These are phyloP conservation scores for Lemur catta DNA, from an alignment of 2,797 vertebrate genomes.

Conservation along the genomic window DNA sequence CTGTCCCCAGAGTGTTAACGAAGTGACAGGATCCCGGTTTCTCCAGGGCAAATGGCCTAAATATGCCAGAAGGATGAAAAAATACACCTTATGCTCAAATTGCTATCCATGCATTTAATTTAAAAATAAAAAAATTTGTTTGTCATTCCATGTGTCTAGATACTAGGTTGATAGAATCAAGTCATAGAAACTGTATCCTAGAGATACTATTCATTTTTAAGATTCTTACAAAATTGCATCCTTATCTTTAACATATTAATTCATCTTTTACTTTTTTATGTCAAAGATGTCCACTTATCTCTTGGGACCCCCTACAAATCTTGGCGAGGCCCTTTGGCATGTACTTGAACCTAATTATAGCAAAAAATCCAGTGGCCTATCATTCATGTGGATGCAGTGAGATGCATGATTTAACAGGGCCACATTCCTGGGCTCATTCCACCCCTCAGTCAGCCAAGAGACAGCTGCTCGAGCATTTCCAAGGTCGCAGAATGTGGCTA, in stretches of 20 bases:
- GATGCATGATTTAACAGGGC: conserved; percentile 36
- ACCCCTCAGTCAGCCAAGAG: neutral
- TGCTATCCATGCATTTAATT: neutral
- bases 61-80: neutral
- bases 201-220: neutral
- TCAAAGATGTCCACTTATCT: neutral
- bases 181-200: neutral
- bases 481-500: neutral
- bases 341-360: conserved; percentile 62
- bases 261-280: neutral
- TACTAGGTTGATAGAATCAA: neutral
- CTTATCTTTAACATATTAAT: neutral
- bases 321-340: conserved; percentile 22
- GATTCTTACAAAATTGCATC: neutral
- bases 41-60: neutral
- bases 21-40: neutral
- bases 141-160: neutral
- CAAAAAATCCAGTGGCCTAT: neutral
- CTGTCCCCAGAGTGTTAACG: neutral
- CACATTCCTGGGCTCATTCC: conserved; percentile 62
- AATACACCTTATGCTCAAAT: neutral
- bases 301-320: neutral
- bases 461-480: conserved; percentile 40
- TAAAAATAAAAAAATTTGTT: neutral
- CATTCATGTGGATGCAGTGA: conserved; percentile 7